A percentile compares a stretch with the other conserved stretches of the same genome.
These are phyloP conservation scores for Oreotragus oreotragus DNA, from an alignment of 2,113 vertebrate genomes.

Conservation along the genomic window DNA sequence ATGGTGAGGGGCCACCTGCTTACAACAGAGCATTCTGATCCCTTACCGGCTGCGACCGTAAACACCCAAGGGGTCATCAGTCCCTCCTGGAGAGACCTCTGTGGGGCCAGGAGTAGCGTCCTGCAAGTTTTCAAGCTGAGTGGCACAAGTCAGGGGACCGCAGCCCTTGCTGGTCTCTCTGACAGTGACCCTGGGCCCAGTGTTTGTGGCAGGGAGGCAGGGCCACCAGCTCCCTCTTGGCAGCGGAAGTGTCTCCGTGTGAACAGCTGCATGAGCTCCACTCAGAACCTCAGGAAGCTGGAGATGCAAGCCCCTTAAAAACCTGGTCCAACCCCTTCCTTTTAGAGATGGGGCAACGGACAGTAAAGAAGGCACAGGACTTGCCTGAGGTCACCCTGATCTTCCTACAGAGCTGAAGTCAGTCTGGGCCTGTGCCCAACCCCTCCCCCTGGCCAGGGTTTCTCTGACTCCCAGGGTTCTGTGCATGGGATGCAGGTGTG, in stretches of 20 bases:
- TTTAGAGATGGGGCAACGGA: not conserved
- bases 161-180: not conserved
- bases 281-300: not conserved
- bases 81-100: not conserved
- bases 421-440: not conserved
- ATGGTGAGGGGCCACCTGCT: rapidly evolving
- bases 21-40: not conserved
- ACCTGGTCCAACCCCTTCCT: not conserved
- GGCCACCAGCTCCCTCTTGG: not conserved
- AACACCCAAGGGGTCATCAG: not conserved
- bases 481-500: not conserved
- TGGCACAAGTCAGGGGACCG: not conserved
- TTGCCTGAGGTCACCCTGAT: not conserved
- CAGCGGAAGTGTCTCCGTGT: not conserved
- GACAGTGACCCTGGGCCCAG: not conserved
- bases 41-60: rapidly evolving
- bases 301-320: too few species aligned
- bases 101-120: rapidly evolving
- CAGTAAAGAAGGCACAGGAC: not conserved
- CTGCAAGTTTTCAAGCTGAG: not conserved
- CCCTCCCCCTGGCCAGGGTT: rapidly evolving
- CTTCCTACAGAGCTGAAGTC: not conserved
- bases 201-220: not conserved
- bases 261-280: rapidly evolving
- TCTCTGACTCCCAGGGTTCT: rapidly evolving